Conservation (phyloP, 2,888 invertebrate genomes). For the Scotopteryx bipunctaria region DNA sequence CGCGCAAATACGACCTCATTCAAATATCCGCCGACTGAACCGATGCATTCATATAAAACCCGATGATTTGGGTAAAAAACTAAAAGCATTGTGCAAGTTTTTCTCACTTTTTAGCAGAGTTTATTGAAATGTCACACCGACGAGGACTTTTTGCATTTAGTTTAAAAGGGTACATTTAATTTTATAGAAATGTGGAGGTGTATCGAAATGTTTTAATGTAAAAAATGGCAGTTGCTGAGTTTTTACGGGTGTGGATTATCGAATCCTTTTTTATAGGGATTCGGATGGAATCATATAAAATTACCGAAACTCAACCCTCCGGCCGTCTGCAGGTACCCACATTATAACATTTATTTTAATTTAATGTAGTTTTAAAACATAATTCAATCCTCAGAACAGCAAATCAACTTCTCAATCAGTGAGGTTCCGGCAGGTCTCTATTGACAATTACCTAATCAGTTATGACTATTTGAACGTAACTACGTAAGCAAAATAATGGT, state of each 20-base stretch:
- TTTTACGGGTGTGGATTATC: conserved; percentile 47
- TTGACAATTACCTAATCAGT: too few species aligned
- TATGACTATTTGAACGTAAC: too few species aligned
- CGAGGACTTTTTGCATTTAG: conserved; percentile 42
- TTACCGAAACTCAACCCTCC: conserved; percentile 36
- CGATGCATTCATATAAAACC: conserved; percentile 32
- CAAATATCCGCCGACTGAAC: conserved; percentile 48
- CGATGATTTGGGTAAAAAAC: conserved; percentile 36
- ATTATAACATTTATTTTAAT: not conserved
- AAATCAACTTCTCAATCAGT: too few species aligned
- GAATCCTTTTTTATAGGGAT: conserved; percentile 31
- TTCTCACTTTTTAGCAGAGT: conserved; percentile 21
- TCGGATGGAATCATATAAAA: conserved; percentile 39
- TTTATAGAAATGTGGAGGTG: conserved; percentile 43
- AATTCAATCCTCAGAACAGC: too few species aligned
- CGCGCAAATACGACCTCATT: conserved; percentile 44
- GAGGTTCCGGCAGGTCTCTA: too few species aligned
- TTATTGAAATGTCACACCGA: conserved; percentile 62
- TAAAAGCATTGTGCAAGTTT: conserved; percentile 28
- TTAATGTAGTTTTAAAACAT: not conserved
- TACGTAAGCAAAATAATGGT: too few species aligned
- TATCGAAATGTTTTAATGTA: conserved; percentile 41
- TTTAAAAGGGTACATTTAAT: conserved; percentile 53
- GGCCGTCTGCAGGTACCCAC: not conserved
- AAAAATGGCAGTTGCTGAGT: conserved; percentile 55